These are phyloP conservation scores for Lacanobia oleracea DNA, from an alignment of 2,888 invertebrate species.

Conservation along the genomic window DNA sequence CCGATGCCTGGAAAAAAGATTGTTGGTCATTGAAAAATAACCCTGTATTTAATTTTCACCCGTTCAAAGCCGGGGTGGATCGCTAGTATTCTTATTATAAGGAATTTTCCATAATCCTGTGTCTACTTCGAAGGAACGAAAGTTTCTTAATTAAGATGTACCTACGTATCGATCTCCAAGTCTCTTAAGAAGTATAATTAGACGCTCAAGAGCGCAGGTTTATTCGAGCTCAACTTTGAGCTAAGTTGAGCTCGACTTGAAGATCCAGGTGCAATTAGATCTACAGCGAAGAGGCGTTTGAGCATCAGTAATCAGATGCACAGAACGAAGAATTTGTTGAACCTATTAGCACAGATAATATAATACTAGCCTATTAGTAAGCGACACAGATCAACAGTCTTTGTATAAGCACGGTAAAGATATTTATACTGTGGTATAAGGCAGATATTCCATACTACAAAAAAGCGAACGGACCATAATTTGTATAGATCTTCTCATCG, in stretches of 20 bases:
- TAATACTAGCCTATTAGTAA: too few relatives aligned
- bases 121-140: slow-evolving; percentile 4
- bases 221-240: slow-evolving; percentile 9
- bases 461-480: too few relatives aligned
- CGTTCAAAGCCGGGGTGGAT: background rate
- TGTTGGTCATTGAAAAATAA: too few relatives aligned
- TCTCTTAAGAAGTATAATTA: slow-evolving; percentile 18
- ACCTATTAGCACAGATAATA: too few relatives aligned
- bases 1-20: too few relatives aligned
- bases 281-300: background rate
- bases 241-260: slow-evolving; percentile 7
- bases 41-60: background rate
- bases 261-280: slow-evolving; percentile 13
- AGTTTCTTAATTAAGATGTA: slow-evolving; percentile 42
- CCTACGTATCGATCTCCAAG: slow-evolving; percentile 18
- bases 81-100: slow-evolving; percentile 15
- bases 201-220: background rate
- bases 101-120: background rate
- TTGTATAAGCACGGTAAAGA: too few relatives aligned
- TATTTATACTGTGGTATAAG: too few relatives aligned
- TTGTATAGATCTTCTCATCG: too few relatives aligned
- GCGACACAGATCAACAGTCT: too few relatives aligned
- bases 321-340: background rate
- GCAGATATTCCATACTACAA: too few relatives aligned
- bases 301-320: background rate